Conservation (phyloP, 2,888 invertebrate species). For the Cheilosia grossa region DNA sequence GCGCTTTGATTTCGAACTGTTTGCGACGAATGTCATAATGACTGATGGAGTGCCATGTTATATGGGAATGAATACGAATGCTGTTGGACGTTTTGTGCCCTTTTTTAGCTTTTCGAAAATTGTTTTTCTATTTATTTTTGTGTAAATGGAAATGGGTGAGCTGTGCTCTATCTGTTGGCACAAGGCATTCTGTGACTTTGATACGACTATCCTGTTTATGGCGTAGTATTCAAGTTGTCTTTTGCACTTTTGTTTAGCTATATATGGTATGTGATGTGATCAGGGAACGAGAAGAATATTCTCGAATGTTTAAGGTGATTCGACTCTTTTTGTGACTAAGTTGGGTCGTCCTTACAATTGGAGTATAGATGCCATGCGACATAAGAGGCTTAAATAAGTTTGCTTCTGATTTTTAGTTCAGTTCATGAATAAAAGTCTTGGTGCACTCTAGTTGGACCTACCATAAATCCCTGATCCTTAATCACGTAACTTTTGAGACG, state of each 20-base stretch:
- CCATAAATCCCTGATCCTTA: too few relatives aligned
- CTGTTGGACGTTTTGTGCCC: slow-evolving; percentile 55
- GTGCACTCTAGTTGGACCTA: too few relatives aligned
- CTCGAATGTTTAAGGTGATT: too few relatives aligned
- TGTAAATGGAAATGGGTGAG: slow-evolving; percentile 32
- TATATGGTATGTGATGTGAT: not conserved
- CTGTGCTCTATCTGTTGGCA: slow-evolving; percentile 35
- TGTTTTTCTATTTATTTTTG: slow-evolving; percentile 54
- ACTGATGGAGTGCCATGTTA: slow-evolving; percentile 44
- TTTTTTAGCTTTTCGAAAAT: slow-evolving; percentile 60
- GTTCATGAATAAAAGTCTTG: too few relatives aligned
- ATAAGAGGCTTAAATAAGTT: too few relatives aligned
- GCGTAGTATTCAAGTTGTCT: slow-evolving; percentile 45
- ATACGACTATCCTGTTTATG: slow-evolving; percentile 63
- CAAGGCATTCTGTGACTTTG: slow-evolving; percentile 9
- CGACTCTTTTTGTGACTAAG: too few relatives aligned
- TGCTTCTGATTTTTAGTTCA: too few relatives aligned
- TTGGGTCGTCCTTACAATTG: too few relatives aligned
- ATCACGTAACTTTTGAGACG: too few relatives aligned
- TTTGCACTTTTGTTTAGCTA: not conserved
- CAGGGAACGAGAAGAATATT: too few relatives aligned
- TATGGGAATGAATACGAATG: slow-evolving; percentile 49
- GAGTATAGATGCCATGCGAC: too few relatives aligned
- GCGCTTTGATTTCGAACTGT: slow-evolving; percentile 66
- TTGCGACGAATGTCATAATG: slow-evolving; percentile 72